These are phyloP conservation scores for Poecilia picta DNA, from an alignment of 2,797 vertebrate species.

Conservation along the genomic window DNA sequence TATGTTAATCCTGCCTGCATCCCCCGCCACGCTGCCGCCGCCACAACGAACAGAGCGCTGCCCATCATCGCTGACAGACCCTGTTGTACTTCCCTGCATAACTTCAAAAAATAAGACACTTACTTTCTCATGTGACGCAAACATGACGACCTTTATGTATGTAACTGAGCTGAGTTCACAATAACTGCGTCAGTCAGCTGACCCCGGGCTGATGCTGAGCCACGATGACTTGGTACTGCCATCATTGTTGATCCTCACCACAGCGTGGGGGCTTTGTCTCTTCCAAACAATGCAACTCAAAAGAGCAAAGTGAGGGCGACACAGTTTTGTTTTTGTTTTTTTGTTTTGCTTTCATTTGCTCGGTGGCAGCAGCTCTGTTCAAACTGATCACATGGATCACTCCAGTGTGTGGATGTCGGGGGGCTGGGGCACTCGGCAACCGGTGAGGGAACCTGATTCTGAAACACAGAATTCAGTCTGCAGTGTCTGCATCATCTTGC, in stretches of 20 bases:
- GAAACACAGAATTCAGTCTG: slow-evolving; percentile 59
- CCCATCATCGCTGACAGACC: slow-evolving; percentile 40
- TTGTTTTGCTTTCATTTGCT: slow-evolving; percentile 63
- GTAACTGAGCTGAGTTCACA: slow-evolving; percentile 18
- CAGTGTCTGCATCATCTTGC: slow-evolving; percentile 59
- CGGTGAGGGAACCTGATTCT: slow-evolving; percentile 45
- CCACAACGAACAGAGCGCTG: slow-evolving; percentile 57
- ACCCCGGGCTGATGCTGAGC: slow-evolving; percentile 55
- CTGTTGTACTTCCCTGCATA: slow-evolving; percentile 42
- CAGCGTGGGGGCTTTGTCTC: slow-evolving; percentile 68
- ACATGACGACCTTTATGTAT: slow-evolving; percentile 13
- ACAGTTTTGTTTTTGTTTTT: slow-evolving; percentile 66
- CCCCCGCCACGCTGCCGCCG: slow-evolving; percentile 55
- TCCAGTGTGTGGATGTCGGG: slow-evolving; percentile 45
- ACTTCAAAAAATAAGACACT: slow-evolving; percentile 26
- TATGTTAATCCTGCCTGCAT: slow-evolving; percentile 70
- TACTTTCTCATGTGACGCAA: slow-evolving; percentile 31
- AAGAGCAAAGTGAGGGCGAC: slow-evolving; percentile 68
- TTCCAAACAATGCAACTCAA: slow-evolving; percentile 71
- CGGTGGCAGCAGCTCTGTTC: slow-evolving; percentile 66
- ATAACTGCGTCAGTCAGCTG: slow-evolving; percentile 56
- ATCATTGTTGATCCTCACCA: slow-evolving; percentile 65
- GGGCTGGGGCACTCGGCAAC: slow-evolving; percentile 60
- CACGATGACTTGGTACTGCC: slow-evolving; percentile 43
- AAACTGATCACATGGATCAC: slow-evolving; percentile 68